Base-by-base conservation (phyloP, 1,140 invertebrate genomes). In the Coptotermes formosanus region DNA sequence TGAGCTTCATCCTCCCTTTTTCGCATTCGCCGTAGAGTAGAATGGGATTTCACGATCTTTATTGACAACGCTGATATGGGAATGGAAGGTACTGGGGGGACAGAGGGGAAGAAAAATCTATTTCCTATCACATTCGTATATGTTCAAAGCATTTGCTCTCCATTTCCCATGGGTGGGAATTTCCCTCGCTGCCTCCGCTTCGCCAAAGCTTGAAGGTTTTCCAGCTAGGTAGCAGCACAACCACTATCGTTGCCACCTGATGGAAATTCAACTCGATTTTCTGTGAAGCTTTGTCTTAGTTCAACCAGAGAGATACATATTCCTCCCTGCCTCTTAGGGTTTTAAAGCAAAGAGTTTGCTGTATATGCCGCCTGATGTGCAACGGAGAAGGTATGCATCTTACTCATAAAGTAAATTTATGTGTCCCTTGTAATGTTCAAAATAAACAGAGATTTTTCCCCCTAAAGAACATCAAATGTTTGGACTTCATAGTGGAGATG, bases 111-210 rank as follows among this genome's bases (percentile, higher is more conserved):
- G 25, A n/a, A 69, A 69, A 69, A 69, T 69, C 64, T 25, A 69
- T 69, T 69, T 69, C 64, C 64, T 69, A 69, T 69, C 64, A 69
- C 64, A 69, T 69, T 69, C 64, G 64, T n/a, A 25, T 69, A n/a
- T 12, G 23, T 69, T 69, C 64, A 69, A n/a, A 69, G 64, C 64
- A 69, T 69, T 69, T 69, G 64, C 64, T 69, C 64, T 69, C 64
- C 64, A 69, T 69, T 69, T 69, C 64, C 64, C 64, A 69, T 69
- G 64, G 25, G 64, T 4, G 21, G 64, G n/a, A n/a, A 9, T n/a
- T 3, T 25, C 25, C 52, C 64, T 69, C 21, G 64, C 21, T 16
- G 52, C 19, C 52, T 55, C 16, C 8, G 11, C 9, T 19, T 19
- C 52, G 52, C 16, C 8, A 9, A 55, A 55, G 52, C 52, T 55